Percentiles rank a stretch among this genome's conserved stretches.
Evolutionary conservation across 2,888 invertebrate species (phyloP).

Genomic region (Opisthograptis luteolata): DNA sequence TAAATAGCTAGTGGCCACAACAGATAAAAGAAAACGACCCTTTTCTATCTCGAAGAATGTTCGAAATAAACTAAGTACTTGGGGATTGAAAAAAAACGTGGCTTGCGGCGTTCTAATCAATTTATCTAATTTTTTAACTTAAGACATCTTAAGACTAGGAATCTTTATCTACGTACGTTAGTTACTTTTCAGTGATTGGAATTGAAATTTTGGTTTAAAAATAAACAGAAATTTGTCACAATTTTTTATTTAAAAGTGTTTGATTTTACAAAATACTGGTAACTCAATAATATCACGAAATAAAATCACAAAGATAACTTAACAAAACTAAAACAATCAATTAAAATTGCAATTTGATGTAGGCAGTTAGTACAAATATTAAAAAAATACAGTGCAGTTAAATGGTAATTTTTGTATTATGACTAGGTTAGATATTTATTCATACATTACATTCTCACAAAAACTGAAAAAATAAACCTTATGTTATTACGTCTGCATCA

Average conservation of each 20-base stretch:
- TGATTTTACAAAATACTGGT: slow-evolving; percentile 38
- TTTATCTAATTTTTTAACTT: background rate
- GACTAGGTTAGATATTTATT: no score
- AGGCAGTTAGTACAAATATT: slow-evolving; percentile 48
- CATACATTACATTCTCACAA: no score
- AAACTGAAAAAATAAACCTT: no score
- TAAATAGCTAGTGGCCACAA: slow-evolving; percentile 51
- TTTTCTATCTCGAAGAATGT: slow-evolving; percentile 35
- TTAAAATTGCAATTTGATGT: no score
- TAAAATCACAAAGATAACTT: slow-evolving; percentile 38
- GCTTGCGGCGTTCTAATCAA: slow-evolving; percentile 5
- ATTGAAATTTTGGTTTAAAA: no score
- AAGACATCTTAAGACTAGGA: no score
- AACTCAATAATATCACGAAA: slow-evolving; percentile 59
- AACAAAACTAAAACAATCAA: slow-evolving; percentile 41
- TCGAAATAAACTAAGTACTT: slow-evolving; percentile 41
- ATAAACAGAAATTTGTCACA: slow-evolving; percentile 27
- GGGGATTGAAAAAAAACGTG: slow-evolving; percentile 26
- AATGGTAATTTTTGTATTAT: no score
- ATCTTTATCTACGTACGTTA: no score
- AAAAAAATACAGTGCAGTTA: slow-evolving; percentile 59
- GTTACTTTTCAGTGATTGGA: no score
- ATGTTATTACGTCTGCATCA: no score
- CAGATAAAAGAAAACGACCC: slow-evolving; percentile 49
- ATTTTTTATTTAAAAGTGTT: slow-evolving; percentile 44